Evolutionary conservation across 2,797 vertebrate genomes (phyloP), one percentile per base, ranked within the genome.

Genomic region (Petrocephalus schoutedeni): DNA sequence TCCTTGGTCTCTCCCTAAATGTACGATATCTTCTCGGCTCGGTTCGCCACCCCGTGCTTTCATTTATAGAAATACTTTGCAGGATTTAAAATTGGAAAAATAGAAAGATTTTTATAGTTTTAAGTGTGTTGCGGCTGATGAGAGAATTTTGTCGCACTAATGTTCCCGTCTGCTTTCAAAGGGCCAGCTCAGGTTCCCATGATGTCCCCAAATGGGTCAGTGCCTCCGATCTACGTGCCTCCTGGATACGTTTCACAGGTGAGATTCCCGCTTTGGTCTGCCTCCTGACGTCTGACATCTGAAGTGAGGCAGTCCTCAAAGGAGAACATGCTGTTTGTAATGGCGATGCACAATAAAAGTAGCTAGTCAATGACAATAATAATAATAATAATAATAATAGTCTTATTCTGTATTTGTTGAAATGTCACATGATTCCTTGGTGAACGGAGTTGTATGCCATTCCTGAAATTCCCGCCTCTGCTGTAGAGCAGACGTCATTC

Each of bases 161-260:
- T 51, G 32, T 32, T 86, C n/a, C 16, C 32, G 28, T 67, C 45
- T 86, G 41, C 51, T 71, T 88, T 86, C 90, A 53, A 93, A 99
- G 98, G 98, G 97, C 98, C 98, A 97, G 98, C 98, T 98, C 98
- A 99, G 97, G 98, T 99, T 97, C 98, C 98, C 96, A 99, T 99
- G 98, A 98, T 99, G 97, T 99, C 98, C 94, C 97, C 98, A 94
- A 99, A 99, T 95, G 98, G 98, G 97, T 98, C 98, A 97, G 98
- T 99, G 97, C 98, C 98, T 98, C 97, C 98, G 94, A 99, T 99
- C 95, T 99, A 97, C 96, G 97, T 99, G 97, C 98, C 98, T 98
- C 98, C 97, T 96, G 98, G 98, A 96, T 99, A 99, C 92, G 96
- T 98, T 95, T 98, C 98, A 95, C 98, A 99, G 97, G 98, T 97